Base-by-base conservation (phyloP, 2,113 vertebrate genomes). In the Rhinolophus sinicus region DNA sequence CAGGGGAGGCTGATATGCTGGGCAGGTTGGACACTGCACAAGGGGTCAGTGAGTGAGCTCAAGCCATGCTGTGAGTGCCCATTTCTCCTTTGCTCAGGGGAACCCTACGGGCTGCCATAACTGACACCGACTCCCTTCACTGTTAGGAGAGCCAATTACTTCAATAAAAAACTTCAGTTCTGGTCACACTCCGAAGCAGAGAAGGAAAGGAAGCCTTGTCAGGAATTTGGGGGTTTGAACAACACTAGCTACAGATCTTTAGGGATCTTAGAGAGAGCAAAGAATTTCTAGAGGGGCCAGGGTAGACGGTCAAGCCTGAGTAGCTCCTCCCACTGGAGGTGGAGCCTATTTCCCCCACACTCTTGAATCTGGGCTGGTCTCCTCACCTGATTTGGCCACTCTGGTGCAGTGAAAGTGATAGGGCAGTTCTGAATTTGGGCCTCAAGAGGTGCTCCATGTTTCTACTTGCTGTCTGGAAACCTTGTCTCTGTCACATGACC, bases 391-490 rank as follows among this genome's bases (percentile, higher is more conserved):
- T 58, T 35, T 24, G 26, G 24, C 65, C 85, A 24, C 54, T 47
- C 28, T 18, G 40, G 50, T n/a, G 52, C 33, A 52, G 11, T 4
- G 3, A 52, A 90, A 76, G 22, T 35, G 58, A 8, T 8, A 2
- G 0, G 24, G 75, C 3, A 0, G 4, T 26, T 38, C 30, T 0
- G 8, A 69, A 22, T 60, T 67, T 54, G 76, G 65, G 5, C 35
- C 50, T 69, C 33, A 14, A 40, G 8, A 7, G 64, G 13, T 26
- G 30, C 13, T 18, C 30, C 8, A 0, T 0, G 5, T n/a, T 80
- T 80, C 50, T 35, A 24, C 40, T 35, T 6, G 14, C 5, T 12
- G 21, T 62, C 69, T 3, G 30, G 21, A 21, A 19, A 13, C 11
- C 35, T 38, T 62, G 44, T 19, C 18, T 22, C 54, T 40, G 62